Evolutionary conservation across 1,140 invertebrate genomes (phyloP).

Genomic region (Drosophila bifasciata): DNA sequence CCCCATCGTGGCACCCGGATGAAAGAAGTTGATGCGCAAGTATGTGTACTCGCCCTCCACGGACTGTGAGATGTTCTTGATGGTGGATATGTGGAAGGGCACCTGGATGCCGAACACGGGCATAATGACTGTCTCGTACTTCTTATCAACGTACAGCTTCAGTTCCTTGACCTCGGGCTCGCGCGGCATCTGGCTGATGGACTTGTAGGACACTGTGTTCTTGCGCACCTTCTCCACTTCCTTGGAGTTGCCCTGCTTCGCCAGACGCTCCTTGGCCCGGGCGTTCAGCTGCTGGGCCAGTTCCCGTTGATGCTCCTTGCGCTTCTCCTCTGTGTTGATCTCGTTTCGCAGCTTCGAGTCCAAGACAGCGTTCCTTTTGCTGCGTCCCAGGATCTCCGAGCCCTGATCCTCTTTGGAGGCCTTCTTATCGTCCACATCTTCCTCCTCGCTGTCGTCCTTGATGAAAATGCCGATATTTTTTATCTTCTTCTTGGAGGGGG

Average conservation of each 20-base stretch:
- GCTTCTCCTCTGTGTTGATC: slow-evolving; percentile 97
- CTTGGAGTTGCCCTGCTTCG: slow-evolving; percentile 93
- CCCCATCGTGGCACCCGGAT: slow-evolving; percentile 97
- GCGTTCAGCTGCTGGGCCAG: slow-evolving; percentile 95
- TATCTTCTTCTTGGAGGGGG: slow-evolving; percentile 96
- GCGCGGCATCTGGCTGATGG: slow-evolving; percentile 94
- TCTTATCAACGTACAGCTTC: slow-evolving; percentile 98
- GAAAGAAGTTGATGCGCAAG: slow-evolving; percentile 99
- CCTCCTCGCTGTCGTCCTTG: slow-evolving; percentile 95
- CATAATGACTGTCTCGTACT: slow-evolving; percentile 98
- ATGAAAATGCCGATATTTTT: slow-evolving; percentile 98
- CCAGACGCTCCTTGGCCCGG: slow-evolving; percentile 95
- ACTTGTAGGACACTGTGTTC: slow-evolving; percentile 98
- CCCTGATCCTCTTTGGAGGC: slow-evolving; percentile 85
- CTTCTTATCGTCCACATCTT: slow-evolving; percentile 90
- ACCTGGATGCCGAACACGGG: slow-evolving; percentile 98
- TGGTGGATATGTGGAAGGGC: slow-evolving; percentile 99
- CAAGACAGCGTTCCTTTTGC: slow-evolving; percentile 96
- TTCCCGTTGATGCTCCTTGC: slow-evolving; percentile 98
- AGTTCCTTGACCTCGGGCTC: slow-evolving; percentile 97
- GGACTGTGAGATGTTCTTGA: slow-evolving; percentile 99
- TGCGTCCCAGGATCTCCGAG: slow-evolving; percentile 89
- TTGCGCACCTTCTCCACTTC: slow-evolving; percentile 96
- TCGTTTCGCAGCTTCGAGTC: slow-evolving; percentile 98
- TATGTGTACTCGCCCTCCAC: slow-evolving; percentile 99